A percentile compares a stretch with the other conserved stretches of the same genome.
Conservation (phyloP, 2,113 vertebrate genomes). For the Onychostoma macrolepis region DNA sequence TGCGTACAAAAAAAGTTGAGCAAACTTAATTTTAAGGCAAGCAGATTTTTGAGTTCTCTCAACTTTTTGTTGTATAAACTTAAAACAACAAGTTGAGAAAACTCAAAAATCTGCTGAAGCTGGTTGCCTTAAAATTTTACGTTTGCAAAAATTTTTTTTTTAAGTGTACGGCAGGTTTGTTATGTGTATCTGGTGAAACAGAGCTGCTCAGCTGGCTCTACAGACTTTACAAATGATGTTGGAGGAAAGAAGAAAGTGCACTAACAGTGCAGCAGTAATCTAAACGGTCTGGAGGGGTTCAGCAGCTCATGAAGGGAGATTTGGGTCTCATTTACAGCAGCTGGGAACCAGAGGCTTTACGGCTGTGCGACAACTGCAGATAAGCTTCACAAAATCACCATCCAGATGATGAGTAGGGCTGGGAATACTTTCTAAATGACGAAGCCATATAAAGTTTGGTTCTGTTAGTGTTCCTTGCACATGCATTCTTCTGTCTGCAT, state of each 20-base stretch:
- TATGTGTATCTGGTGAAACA: not conserved
- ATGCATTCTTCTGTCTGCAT: not conserved
- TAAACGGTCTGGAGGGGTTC: not conserved
- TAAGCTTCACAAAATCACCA: not conserved
- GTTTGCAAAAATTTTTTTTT: no score
- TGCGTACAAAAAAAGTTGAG: no score
- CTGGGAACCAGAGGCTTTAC: not conserved
- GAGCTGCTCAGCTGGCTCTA: not conserved
- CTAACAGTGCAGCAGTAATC: not conserved
- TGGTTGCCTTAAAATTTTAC: no score
- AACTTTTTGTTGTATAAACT: no score
- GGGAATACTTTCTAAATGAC: not conserved
- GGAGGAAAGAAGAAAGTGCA: not conserved
- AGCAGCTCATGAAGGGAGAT: not conserved
- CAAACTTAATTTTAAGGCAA: no score
- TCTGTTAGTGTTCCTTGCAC: not conserved
- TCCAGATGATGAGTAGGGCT: not conserved
- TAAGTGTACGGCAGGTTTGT: not conserved
- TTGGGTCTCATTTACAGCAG: not conserved
- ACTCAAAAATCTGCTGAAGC: no score
- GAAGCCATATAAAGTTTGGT: not conserved
- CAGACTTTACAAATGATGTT: not conserved
- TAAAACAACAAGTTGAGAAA: no score
- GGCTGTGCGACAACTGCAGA: not conserved
- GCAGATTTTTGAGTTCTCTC: no score